A percentile compares a stretch with the other conserved stretches of the same genome.
phyloP scores from a whole-genome alignment of 2,797 vertebrate genomes.

The Esox lucius region DNA sequence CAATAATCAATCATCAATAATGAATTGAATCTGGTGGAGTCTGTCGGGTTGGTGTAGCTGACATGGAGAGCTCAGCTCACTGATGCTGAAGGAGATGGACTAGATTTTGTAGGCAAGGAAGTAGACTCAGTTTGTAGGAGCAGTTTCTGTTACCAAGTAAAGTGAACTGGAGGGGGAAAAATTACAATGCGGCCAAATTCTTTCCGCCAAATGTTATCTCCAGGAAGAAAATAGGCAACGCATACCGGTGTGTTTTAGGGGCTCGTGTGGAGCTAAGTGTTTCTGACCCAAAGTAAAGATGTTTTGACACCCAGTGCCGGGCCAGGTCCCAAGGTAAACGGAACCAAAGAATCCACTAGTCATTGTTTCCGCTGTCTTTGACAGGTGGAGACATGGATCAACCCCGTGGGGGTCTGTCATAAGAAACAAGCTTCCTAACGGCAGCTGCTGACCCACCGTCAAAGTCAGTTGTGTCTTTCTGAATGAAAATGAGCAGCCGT shows the following conservation, averaged over 20 bases:
- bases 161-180: conserved; percentile 10
- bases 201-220: background rate
- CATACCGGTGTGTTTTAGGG: background rate
- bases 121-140: background rate
- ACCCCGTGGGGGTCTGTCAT: background rate
- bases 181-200: background rate
- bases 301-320: background rate
- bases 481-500: background rate
- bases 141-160: background rate
- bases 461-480: background rate
- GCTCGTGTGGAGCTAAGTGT: background rate
- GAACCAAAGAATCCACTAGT: background rate
- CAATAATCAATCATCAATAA: conserved; percentile 3
- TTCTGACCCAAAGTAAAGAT: background rate
- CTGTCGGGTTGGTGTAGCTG: conserved; percentile 15
- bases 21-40: conserved; percentile 17
- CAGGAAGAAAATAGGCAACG: conserved; percentile 8
- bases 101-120: conserved; percentile 19
- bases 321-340: conserved; percentile 4
- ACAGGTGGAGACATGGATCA: background rate
- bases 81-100: conserved; percentile 17
- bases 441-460: background rate
- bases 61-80: background rate
- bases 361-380: background rate
- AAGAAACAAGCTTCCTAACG: background rate